phyloP scores from a whole-genome alignment of 2,888 invertebrate species.

The Troides oblongomaculatus region DNA sequence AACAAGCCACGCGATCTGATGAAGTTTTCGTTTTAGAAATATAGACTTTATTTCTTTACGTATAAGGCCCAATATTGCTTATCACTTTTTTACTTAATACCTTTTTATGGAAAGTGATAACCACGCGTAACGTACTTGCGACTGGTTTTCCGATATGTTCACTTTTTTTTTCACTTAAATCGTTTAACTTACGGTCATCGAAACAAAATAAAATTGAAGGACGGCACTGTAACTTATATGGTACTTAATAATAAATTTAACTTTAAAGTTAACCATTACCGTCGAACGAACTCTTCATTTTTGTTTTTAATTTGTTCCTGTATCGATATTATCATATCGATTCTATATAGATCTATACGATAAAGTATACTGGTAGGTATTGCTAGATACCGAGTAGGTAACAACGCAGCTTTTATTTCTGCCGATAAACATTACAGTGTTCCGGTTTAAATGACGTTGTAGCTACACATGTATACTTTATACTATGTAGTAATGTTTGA shows the following conservation, averaged over 20 bases:
- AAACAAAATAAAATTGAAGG: constrained; percentile 13
- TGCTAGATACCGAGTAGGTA: no score
- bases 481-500: no score
- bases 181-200: constrained; percentile 13
- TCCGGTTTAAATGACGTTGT: no score
- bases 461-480: no score
- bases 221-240: not conserved
- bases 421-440: no score
- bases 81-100: constrained; percentile 13
- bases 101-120: constrained; percentile 19
- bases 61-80: constrained; percentile 17
- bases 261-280: constrained; percentile 1
- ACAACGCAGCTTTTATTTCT: no score
- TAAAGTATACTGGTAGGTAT: no score
- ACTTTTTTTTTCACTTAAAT: constrained; percentile 21
- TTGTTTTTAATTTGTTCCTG: not conserved
- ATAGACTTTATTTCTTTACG: not conserved
- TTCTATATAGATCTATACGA: no score
- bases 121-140: constrained; percentile 45
- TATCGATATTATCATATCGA: no score
- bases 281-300: not conserved
- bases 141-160: constrained; percentile 36
- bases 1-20: constrained; percentile 21
- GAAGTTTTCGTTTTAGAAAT: constrained; percentile 1
- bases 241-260: constrained; percentile 5